Percentiles rank a stretch among this genome's conserved stretches.
Evolutionary conservation across 2,797 vertebrate genomes (phyloP).

Genomic region (Enteromius treurensis): DNA sequence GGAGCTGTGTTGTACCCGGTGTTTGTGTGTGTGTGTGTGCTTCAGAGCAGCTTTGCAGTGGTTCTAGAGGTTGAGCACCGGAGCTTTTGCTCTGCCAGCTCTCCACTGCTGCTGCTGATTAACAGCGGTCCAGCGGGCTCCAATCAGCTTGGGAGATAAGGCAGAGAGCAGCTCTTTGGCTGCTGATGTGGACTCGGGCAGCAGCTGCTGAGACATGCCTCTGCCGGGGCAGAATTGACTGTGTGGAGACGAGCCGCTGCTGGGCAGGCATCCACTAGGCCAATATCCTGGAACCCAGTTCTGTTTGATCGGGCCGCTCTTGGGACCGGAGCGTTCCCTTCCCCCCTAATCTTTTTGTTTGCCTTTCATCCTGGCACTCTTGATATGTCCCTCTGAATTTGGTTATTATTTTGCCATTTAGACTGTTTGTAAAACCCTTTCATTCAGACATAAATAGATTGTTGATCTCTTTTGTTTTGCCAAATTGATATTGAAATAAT

Average conservation of each 20-base stretch:
- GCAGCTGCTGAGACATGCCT: conserved; percentile 60
- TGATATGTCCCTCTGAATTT: conserved; percentile 46
- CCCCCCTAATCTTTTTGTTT: conserved; percentile 54
- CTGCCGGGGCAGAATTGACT: conserved; percentile 60
- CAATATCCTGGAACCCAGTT: conserved; percentile 42
- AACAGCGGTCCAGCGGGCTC: conserved; percentile 62
- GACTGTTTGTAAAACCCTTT: conserved; percentile 22
- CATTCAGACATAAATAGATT: conserved; percentile 11
- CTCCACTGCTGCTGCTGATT: conserved; percentile 58
- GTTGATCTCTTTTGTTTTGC: conserved; percentile 4
- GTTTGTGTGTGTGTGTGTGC: conserved; percentile 34
- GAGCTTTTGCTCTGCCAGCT: conserved; percentile 57
- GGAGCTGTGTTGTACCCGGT: background rate
- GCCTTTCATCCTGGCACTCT: conserved; percentile 42
- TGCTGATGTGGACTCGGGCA: conserved; percentile 53
- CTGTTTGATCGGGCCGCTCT: conserved; percentile 44
- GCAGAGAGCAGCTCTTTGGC: conserved; percentile 53
- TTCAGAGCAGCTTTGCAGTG: conserved; percentile 57
- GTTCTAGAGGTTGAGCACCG: conserved; percentile 42
- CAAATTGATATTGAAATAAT: conserved; percentile 22
- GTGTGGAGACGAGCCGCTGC: conserved; percentile 52
- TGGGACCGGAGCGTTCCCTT: conserved; percentile 41
- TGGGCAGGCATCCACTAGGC: conserved; percentile 62
- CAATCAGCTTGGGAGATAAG: conserved; percentile 62
- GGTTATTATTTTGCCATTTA: conserved; percentile 33